These are phyloP conservation scores for Monopterus albus DNA, from an alignment of 2,113 vertebrate species.

Conservation along the genomic window DNA sequence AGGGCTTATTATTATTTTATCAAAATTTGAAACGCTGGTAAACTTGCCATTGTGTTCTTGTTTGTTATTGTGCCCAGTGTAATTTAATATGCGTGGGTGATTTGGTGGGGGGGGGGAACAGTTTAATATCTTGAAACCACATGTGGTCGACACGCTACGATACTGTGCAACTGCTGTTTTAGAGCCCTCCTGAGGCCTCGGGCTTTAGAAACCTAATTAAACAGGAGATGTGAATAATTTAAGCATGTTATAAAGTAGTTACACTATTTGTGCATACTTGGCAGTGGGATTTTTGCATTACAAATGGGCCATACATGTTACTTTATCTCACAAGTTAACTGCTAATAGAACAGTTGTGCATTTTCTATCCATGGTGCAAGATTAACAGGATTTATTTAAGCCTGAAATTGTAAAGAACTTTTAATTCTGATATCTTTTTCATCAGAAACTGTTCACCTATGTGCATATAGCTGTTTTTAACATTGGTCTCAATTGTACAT, in stretches of 20 bases:
- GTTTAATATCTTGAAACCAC: slow-evolving; percentile 41
- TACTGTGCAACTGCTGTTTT: slow-evolving; percentile 65
- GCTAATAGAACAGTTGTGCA: too few species aligned
- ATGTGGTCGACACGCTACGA: slow-evolving; percentile 42
- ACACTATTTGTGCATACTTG: slow-evolving; percentile 15
- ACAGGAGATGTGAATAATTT: slow-evolving; percentile 71
- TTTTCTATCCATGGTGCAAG: too few species aligned
- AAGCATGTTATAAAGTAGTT: slow-evolving; percentile 50
- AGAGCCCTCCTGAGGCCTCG: slow-evolving; percentile 47
- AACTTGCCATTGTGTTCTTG: background rate
- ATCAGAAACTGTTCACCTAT: too few species aligned
- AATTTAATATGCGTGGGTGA: slow-evolving; percentile 39
- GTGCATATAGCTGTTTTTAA: too few species aligned
- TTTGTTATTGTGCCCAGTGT: slow-evolving; percentile 29
- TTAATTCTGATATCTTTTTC: too few species aligned
- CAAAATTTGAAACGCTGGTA: slow-evolving; percentile 12
- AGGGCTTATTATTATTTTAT: background rate
- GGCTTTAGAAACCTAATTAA: slow-evolving; percentile 72
- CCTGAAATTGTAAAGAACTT: background rate
- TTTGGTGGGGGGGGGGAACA: background rate
- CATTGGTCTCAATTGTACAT: too few species aligned
- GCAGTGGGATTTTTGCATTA: slow-evolving; percentile 1
- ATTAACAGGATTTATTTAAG: background rate
- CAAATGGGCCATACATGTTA: background rate
- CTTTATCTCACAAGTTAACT: too few species aligned